A percentile compares a stretch with the other conserved stretches of the same genome.
Evolutionary conservation across 2,888 invertebrate genomes (phyloP).

Genomic region (Cephonodes hylas): DNA sequence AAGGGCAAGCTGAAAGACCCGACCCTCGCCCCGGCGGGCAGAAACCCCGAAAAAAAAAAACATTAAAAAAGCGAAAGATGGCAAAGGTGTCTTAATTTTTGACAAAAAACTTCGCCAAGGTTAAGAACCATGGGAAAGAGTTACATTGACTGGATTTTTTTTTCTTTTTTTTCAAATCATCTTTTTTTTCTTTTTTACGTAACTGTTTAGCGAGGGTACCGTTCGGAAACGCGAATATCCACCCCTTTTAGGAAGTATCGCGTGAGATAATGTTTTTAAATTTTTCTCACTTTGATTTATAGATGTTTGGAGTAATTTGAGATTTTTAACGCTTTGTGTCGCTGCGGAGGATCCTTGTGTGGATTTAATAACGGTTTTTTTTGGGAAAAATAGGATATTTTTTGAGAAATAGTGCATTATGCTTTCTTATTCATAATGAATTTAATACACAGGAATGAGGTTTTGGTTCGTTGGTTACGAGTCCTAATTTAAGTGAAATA

Average conservation of each 20-base stretch:
- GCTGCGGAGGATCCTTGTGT: conserved; percentile 56
- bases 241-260: conserved; percentile 74
- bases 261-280: conserved; percentile 75
- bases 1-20: conserved; percentile 50
- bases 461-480: too few relatives aligned
- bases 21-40: conserved; percentile 58
- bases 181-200: conserved; percentile 58
- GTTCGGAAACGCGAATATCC: conserved; percentile 60
- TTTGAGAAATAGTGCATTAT: not conserved
- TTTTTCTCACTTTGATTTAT: conserved; percentile 70
- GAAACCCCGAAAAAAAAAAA: conserved; percentile 33
- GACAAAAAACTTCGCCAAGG: conserved; percentile 70
- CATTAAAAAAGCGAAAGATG: conserved; percentile 74
- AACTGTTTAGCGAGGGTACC: conserved; percentile 71
- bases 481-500: not conserved
- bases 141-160: conserved; percentile 69
- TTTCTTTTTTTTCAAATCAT: conserved; percentile 35
- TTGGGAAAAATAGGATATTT: conserved; percentile 15
- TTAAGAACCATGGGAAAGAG: conserved; percentile 82
- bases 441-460: too few relatives aligned
- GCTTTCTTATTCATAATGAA: too few relatives aligned
- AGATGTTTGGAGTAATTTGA: conserved; percentile 80
- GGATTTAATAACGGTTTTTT: conserved; percentile 70
- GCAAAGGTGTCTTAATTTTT: conserved; percentile 79
- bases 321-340: conserved; percentile 67